Conservation (phyloP, 1,140 invertebrate species). For the Whitmania pigra region DNA sequence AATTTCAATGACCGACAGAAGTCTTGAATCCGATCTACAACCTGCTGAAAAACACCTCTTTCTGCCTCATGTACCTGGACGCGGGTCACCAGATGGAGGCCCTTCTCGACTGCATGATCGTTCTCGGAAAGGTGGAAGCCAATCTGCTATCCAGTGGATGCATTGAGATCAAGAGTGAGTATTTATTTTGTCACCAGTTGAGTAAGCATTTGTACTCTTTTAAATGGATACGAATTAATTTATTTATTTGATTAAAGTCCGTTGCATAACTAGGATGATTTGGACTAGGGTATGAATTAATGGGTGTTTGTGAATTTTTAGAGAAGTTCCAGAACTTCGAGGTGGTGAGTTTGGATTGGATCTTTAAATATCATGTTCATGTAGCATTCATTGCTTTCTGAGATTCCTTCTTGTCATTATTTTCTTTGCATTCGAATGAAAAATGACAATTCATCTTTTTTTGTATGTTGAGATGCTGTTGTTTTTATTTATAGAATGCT, state of each 20-base stretch:
- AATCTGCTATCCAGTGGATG: constrained; percentile 10
- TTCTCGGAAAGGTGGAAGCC: constrained; percentile 5
- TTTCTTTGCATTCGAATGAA: no score
- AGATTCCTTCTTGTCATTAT: no score
- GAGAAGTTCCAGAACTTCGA: constrained; percentile 8
- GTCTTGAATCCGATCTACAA: constrained; percentile 1
- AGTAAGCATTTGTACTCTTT: not conserved
- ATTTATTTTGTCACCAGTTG: not conserved
- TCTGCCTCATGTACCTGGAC: constrained; percentile 19
- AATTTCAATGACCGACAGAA: not conserved
- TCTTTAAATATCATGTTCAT: no score
- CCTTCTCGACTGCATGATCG: constrained; percentile 14
- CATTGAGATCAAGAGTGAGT: constrained; percentile 14
- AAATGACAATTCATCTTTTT: no score
- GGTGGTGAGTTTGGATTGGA: not conserved
- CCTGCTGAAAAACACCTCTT: not conserved
- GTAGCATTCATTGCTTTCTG: no score
- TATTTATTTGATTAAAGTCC: not conserved
- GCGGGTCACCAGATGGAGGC: constrained; percentile 20
- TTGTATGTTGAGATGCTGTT: no score
- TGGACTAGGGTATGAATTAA: no score
- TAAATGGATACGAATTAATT: not conserved
- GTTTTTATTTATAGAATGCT: no score
- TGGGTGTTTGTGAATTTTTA: not conserved
- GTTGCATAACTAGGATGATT: no score